Evolutionary conservation across 1,140 invertebrate species (phyloP).

Genomic region (Heliothis subflexa): DNA sequence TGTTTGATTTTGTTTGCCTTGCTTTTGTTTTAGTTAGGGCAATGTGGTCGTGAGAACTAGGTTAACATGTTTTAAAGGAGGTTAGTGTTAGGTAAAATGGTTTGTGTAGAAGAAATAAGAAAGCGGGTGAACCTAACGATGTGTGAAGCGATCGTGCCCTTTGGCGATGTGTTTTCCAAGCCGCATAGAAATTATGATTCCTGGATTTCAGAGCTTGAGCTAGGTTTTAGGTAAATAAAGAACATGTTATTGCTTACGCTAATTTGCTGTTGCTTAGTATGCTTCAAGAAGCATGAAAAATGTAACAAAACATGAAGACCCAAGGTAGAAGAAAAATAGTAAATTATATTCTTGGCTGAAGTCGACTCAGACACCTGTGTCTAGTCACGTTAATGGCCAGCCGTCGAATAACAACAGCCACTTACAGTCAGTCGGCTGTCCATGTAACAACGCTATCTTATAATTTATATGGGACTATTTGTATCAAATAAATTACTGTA

Average conservation of each 20-base stretch:
- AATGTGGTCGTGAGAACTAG: constrained; percentile 28
- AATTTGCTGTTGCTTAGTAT: too few species aligned
- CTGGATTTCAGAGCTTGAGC: background rate
- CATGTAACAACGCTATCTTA: constrained; percentile 41
- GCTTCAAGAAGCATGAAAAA: too few species aligned
- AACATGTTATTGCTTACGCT: too few species aligned
- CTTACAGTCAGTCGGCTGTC: background rate
- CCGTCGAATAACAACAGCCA: constrained; percentile 5
- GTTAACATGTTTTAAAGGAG: constrained; percentile 28
- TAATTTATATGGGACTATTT: constrained; percentile 45
- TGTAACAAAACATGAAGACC: background rate
- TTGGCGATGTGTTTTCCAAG: background rate
- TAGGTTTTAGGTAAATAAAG: background rate
- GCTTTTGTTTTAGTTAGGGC: constrained; percentile 27
- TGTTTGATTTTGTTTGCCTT: constrained; percentile 38
- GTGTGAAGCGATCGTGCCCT: constrained; percentile 2
- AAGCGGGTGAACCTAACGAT: background rate
- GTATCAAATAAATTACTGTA: constrained; percentile 48
- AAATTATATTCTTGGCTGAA: background rate
- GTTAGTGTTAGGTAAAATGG: constrained; percentile 23
- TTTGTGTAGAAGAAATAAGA: constrained; percentile 15
- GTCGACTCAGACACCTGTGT: constrained; percentile 5
- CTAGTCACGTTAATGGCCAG: constrained; percentile 22
- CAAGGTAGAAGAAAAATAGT: too few species aligned
- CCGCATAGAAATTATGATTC: background rate